Percentiles rank a stretch among this genome's conserved stretches.
These are phyloP conservation scores for Chloropsis hardwickii DNA, from an alignment of 2,113 vertebrate species.

Conservation along the genomic window DNA sequence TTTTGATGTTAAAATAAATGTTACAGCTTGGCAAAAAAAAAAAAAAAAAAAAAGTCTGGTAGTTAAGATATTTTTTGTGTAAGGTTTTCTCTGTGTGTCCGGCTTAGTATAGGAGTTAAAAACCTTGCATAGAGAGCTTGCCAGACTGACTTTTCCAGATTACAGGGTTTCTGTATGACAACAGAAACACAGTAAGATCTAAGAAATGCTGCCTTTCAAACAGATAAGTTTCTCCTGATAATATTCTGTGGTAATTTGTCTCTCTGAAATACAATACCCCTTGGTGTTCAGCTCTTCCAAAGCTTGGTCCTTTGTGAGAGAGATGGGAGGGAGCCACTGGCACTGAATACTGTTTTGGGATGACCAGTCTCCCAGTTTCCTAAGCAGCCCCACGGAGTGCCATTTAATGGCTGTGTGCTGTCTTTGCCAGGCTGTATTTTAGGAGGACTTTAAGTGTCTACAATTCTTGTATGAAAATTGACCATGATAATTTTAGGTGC, in stretches of 20 bases:
- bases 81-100: neutral
- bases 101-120: neutral
- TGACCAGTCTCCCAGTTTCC: neutral
- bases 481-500: neutral
- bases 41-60: neutral
- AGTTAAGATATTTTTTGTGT: neutral
- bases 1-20: neutral
- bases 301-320: neutral
- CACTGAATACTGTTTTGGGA: fast-evolving
- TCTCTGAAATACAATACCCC: neutral
- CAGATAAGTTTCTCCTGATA: neutral
- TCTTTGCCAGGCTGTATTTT: neutral
- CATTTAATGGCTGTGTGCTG: neutral
- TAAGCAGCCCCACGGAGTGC: neutral
- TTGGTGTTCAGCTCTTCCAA: neutral
- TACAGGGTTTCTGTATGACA: neutral
- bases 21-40: neutral
- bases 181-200: neutral
- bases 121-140: neutral
- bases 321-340: neutral
- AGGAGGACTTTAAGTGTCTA: neutral
- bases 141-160: neutral
- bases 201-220: neutral
- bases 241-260: neutral
- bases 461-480: neutral